Percentiles rank a stretch among this genome's conserved stretches.
These are phyloP conservation scores for Ataeniobius toweri DNA, from an alignment of 2,797 vertebrate genomes.

Conservation along the genomic window DNA sequence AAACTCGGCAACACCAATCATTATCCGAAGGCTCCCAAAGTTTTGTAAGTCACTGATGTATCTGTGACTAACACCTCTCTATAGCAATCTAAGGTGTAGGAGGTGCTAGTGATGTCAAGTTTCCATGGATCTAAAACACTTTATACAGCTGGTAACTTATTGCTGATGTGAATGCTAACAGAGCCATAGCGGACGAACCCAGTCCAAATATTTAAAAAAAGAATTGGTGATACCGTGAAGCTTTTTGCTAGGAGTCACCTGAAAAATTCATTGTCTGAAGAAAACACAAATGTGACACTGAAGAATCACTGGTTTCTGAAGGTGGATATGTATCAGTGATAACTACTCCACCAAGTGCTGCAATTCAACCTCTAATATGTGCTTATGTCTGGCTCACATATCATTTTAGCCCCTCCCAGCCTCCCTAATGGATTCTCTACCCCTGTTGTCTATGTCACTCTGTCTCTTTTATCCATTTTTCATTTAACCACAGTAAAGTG, in stretches of 20 bases:
- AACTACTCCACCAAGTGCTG: conserved; percentile 55
- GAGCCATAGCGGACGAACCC: conserved; percentile 24
- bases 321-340: conserved; percentile 66
- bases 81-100: not conserved
- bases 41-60: not conserved
- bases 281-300: conserved; percentile 56
- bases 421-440: conserved; percentile 62
- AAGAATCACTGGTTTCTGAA: conserved; percentile 61
- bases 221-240: conserved; percentile 3
- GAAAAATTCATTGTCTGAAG: conserved; percentile 29
- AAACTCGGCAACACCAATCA: not conserved
- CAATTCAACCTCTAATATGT: conserved; percentile 60
- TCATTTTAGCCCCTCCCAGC: conserved; percentile 56
- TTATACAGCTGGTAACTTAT: conserved; percentile 54
- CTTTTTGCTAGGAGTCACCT: conserved; percentile 16
- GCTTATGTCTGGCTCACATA: conserved; percentile 65
- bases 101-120: not conserved
- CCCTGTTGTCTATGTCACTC: conserved; percentile 41
- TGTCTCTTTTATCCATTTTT: conserved; percentile 46
- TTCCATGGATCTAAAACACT: conserved; percentile 39
- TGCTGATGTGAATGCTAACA: conserved; percentile 46
- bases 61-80: not conserved
- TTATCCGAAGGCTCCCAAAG: not conserved
- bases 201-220: conserved; percentile 21
- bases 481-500: conserved; percentile 43